Conservation (phyloP, 2,113 vertebrate genomes). For the Callionymus lyra region DNA sequence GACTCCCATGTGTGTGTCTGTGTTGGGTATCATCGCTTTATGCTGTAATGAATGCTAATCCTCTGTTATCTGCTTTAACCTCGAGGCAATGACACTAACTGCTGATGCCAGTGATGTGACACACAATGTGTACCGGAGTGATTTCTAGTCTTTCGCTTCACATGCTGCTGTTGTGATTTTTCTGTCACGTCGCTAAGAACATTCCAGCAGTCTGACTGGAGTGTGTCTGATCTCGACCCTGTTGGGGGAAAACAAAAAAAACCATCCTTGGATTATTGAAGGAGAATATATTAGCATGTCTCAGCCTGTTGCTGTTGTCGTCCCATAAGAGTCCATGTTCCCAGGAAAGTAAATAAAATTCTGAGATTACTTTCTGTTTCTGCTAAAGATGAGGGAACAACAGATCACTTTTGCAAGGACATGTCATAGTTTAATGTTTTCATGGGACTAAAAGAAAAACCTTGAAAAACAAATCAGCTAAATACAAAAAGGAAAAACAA, state of each 20-base stretch:
- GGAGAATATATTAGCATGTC: slow-evolving; percentile 2
- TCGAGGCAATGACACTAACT: slow-evolving; percentile 47
- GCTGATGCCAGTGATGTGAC: slow-evolving; percentile 35
- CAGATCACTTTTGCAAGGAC: slow-evolving; percentile 17
- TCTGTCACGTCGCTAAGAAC: slow-evolving; percentile 27
- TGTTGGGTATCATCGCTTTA: slow-evolving; percentile 37
- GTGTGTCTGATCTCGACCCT: slow-evolving; percentile 24
- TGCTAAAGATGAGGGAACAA: slow-evolving; percentile 25
- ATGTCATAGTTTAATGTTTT: not conserved
- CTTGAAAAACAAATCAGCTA: too few species aligned
- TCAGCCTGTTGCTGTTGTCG: slow-evolving; percentile 9
- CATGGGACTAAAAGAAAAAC: too few species aligned
- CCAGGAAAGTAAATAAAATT: slow-evolving; percentile 4
- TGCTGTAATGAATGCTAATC: slow-evolving; percentile 65
- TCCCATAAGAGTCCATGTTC: not conserved
- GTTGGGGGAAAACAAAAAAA: too few species aligned
- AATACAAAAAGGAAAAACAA: too few species aligned
- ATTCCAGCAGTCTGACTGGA: slow-evolving; percentile 38
- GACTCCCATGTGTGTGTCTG: slow-evolving; percentile 2
- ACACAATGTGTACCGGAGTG: slow-evolving; percentile 20
- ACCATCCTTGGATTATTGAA: not conserved
- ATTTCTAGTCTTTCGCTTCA: slow-evolving; percentile 1
- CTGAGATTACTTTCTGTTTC: slow-evolving; percentile 6
- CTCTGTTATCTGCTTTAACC: slow-evolving; percentile 61
- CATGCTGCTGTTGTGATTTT: slow-evolving; percentile 14